A percentile compares a stretch with the other conserved stretches of the same genome.
Conservation (phyloP, 2,113 vertebrate species). For the Dicerorhinus sumatrensis region DNA sequence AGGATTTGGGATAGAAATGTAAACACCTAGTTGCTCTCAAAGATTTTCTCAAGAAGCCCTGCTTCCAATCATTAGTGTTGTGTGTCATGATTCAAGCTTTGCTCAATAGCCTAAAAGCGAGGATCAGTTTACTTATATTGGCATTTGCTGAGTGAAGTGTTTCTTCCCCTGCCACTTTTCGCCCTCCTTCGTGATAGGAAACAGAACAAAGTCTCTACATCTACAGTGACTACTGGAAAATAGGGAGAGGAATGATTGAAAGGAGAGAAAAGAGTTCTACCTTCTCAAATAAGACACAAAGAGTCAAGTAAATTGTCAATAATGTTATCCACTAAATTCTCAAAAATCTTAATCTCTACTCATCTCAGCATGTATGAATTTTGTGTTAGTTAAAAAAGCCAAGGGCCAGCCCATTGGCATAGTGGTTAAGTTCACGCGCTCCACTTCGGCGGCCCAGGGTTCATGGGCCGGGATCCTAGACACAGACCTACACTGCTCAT, state of each 20-base stretch:
- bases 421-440: too few species aligned
- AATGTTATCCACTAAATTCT: background rate
- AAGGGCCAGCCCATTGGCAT: background rate
- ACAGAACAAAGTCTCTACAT: background rate
- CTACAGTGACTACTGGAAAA: background rate
- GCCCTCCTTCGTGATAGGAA: background rate
- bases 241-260: background rate
- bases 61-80: constrained; percentile 1
- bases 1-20: constrained; percentile 37
- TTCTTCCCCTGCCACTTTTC: background rate
- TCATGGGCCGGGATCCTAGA: too few species aligned
- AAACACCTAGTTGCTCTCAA: background rate
- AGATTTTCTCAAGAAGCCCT: constrained; percentile 44
- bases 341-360: background rate
- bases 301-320: background rate
- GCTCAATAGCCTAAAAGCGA: constrained; percentile 28
- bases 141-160: background rate
- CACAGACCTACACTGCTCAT: too few species aligned
- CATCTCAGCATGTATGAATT: background rate
- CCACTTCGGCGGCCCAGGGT: too few species aligned
- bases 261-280: background rate
- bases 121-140: background rate
- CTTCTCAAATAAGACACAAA: background rate
- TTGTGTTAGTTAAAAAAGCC: background rate
- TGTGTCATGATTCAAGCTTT: background rate